Evolutionary conservation across 2,113 vertebrate species (phyloP).

Genomic region (Puffinus mauretanicus): DNA sequence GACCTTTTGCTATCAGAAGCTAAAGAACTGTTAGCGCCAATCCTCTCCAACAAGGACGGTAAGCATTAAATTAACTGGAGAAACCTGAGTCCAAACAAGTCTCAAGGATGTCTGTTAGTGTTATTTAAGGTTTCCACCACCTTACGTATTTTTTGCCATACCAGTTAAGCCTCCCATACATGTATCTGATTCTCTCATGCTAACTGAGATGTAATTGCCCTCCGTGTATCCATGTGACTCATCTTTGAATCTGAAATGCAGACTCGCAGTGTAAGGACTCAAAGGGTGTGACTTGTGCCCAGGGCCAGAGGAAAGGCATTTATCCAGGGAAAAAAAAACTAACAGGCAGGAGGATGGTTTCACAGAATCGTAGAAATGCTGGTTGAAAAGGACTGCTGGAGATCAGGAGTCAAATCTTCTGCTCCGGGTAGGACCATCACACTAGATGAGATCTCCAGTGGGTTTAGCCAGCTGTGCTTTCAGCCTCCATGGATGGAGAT

Average conservation of each 20-base stretch:
- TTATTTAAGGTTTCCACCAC: neutral
- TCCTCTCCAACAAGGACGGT: constrained; percentile 42
- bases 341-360: neutral
- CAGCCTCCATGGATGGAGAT: neutral
- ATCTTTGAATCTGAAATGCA: neutral
- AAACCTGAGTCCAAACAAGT: neutral
- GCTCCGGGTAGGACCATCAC: neutral
- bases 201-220: neutral
- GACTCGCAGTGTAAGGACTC: neutral
- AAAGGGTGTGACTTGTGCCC: neutral
- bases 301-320: neutral
- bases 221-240: neutral
- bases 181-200: neutral
- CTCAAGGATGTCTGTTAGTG: neutral
- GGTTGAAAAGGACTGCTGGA: neutral
- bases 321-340: neutral
- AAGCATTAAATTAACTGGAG: neutral
- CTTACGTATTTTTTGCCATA: neutral
- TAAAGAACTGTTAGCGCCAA: constrained; percentile 52
- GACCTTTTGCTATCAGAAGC: constrained; percentile 65
- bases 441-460: neutral
- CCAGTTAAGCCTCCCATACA: neutral
- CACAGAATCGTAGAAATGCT: neutral
- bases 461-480: neutral
- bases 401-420: neutral